Evolutionary conservation across 2,888 invertebrate species (phyloP).

Genomic region (Pterostichus madidus): DNA sequence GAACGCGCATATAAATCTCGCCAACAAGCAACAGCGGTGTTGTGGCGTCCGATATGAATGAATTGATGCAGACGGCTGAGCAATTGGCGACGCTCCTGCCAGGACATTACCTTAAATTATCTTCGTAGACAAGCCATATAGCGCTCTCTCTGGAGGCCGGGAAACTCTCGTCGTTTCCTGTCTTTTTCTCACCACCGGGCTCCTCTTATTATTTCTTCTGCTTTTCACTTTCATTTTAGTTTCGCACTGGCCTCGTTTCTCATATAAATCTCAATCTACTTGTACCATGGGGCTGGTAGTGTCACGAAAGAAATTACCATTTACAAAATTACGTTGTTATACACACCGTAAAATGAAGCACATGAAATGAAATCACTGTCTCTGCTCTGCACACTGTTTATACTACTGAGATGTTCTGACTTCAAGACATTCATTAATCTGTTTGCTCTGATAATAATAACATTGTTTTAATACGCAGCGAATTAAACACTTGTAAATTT

Average conservation of each 20-base stretch:
- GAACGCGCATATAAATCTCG: conserved; percentile 31
- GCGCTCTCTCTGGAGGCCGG: conserved; percentile 10
- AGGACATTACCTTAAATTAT: conserved; percentile 71
- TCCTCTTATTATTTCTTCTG: conserved; percentile 71
- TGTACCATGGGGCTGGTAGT: conserved; percentile 51
- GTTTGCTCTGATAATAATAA: conserved; percentile 62
- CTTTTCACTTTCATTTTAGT: conserved; percentile 63
- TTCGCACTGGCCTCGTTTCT: conserved; percentile 67
- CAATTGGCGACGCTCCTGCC: conserved; percentile 70
- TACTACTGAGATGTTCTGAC: conserved; percentile 7
- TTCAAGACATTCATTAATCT: conserved; percentile 55
- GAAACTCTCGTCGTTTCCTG: conserved; percentile 11
- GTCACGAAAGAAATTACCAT: conserved; percentile 66
- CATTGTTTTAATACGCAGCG: conserved; percentile 4
- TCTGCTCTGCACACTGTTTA: too few relatives aligned
- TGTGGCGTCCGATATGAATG: conserved; percentile 53
- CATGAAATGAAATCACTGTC: too few relatives aligned
- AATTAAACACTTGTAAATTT: too few relatives aligned
- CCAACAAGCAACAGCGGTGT: conserved; percentile 17
- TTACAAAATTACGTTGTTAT: conserved; percentile 65
- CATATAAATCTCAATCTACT: conserved; percentile 69
- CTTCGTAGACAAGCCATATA: conserved; percentile 62
- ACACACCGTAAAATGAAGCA: conserved; percentile 26
- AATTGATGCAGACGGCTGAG: conserved; percentile 69
- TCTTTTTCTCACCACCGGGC: too few relatives aligned